Conservation (phyloP, 23 tunicate genomes). For the Diplosoma virens region DNA sequence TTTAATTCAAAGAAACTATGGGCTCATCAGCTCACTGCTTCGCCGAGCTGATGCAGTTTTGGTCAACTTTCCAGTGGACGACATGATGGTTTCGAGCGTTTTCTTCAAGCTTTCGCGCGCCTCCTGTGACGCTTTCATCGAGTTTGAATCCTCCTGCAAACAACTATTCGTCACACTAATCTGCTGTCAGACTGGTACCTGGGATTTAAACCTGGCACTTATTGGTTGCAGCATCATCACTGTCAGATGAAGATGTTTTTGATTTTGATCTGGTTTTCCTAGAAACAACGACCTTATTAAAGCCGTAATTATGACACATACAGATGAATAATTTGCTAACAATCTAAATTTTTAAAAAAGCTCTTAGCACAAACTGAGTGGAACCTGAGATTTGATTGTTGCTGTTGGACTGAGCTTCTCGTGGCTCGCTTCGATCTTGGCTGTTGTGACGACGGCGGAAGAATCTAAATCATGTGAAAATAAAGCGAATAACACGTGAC, state of each 20-base stretch:
- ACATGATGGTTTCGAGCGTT: slow-evolving; percentile 65
- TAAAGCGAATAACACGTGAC: no score
- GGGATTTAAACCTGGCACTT: no score
- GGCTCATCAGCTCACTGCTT: slow-evolving; percentile 25
- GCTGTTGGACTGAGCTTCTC: background rate
- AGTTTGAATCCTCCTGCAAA: background rate
- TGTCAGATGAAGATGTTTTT: background rate
- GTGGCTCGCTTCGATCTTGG: background rate
- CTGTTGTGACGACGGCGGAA: background rate
- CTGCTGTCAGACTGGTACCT: no score
- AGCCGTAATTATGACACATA: no score
- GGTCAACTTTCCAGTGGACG: slow-evolving; percentile 34
- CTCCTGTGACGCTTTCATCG: slow-evolving; percentile 54
- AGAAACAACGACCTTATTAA: background rate
- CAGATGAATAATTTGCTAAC: background rate
- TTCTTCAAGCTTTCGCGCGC: slow-evolving; percentile 64
- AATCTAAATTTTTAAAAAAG: background rate
- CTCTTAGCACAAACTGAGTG: background rate
- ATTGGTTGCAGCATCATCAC: no score
- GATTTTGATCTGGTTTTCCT: background rate
- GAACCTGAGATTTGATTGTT: background rate
- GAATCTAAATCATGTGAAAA: background rate
- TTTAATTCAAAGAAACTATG: no score
- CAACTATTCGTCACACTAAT: no score
- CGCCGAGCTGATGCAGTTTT: slow-evolving; percentile 32